Evolutionary conservation across 1,140 invertebrate species (phyloP).

Genomic region (Lepidurus arcticus): DNA sequence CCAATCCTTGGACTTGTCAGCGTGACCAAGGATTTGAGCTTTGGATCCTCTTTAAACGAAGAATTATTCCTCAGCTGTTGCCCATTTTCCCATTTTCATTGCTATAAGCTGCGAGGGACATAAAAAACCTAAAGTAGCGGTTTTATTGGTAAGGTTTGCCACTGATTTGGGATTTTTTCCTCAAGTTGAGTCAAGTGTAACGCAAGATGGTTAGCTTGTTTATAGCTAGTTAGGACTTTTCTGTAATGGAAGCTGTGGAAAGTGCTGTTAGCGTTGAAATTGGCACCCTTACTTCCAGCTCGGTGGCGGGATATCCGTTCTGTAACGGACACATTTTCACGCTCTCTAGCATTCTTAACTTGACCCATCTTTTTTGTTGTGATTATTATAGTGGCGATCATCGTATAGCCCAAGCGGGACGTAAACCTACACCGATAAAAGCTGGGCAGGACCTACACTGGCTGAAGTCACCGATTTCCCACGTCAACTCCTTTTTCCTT

Average conservation of each 20-base stretch:
- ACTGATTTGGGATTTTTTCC: background rate
- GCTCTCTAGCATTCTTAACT: background rate
- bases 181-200: background rate
- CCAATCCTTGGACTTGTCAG: background rate
- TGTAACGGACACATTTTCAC: conserved; percentile 12
- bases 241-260: background rate
- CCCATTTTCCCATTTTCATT: too few species aligned
- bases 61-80: background rate
- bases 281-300: background rate
- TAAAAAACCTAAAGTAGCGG: too few species aligned
- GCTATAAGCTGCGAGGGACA: too few species aligned
- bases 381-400: background rate
- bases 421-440: background rate
- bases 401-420: background rate
- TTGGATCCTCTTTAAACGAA: background rate
- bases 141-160: background rate
- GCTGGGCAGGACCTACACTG: background rate
- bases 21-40: background rate
- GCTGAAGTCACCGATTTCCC: background rate
- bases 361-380: background rate
- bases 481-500: background rate
- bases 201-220: background rate
- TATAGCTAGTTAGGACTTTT: background rate
- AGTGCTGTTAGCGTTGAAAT: background rate
- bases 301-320: background rate